A percentile compares a stretch with the other conserved stretches of the same genome.
Conservation (phyloP, 2,113 vertebrate genomes). For the Lasiurus borealis region DNA sequence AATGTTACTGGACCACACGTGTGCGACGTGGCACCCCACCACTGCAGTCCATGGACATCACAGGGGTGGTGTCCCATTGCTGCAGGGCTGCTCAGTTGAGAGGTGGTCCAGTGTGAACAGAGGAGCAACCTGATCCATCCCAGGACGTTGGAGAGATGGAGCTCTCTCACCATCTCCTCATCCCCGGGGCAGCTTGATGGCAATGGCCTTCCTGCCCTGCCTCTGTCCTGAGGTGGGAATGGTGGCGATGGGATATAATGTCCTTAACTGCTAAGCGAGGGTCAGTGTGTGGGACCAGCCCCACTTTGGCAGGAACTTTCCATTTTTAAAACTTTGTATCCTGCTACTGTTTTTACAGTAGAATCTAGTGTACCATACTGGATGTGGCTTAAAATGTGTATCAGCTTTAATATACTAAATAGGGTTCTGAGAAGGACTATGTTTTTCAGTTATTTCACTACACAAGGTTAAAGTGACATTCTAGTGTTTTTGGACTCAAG, state of each 20-base stretch:
- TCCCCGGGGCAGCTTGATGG: background rate
- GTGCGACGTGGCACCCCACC: background rate
- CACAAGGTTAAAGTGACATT: background rate
- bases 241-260: background rate
- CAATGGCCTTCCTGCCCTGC: background rate
- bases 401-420: background rate
- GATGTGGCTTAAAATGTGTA: background rate
- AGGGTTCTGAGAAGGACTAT: background rate
- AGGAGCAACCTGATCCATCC: background rate
- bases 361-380: background rate
- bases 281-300: background rate
- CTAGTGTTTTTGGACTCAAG: background rate
- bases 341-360: background rate
- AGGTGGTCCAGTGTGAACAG: background rate
- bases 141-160: background rate
- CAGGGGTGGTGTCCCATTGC: background rate
- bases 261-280: background rate
- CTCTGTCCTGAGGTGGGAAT: background rate
- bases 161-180: background rate
- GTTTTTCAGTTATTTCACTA: background rate
- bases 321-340: background rate
- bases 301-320: constrained; percentile 6
- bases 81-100: background rate
- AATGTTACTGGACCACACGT: background rate
- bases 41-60: rapidly evolving